Evolutionary conservation across 2,113 vertebrate genomes (phyloP).

Genomic region (Aplodontia rufa): DNA sequence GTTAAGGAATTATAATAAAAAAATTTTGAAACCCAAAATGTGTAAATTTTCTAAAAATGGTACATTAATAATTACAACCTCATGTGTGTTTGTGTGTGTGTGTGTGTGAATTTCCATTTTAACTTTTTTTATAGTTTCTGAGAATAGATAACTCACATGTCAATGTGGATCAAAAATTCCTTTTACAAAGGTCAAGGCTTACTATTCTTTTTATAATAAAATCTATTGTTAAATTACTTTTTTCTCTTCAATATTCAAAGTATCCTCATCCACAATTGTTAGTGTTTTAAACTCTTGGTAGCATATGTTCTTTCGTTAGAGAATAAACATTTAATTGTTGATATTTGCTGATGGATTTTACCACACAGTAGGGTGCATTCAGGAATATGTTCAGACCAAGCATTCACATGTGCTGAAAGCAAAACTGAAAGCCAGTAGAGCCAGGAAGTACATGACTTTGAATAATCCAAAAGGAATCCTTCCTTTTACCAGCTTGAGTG

Average conservation of each 20-base stretch:
- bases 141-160: neutral
- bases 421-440: slow-evolving; percentile 7
- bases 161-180: neutral
- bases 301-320: neutral
- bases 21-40: neutral
- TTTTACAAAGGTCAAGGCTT: neutral
- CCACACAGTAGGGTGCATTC: neutral
- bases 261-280: neutral
- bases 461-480: neutral
- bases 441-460: neutral
- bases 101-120: neutral
- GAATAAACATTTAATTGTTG: neutral
- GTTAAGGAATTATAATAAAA: neutral
- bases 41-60: neutral
- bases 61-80: neutral
- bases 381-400: neutral
- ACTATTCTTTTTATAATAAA: neutral
- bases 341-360: slow-evolving; percentile 30
- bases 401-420: slow-evolving; percentile 47
- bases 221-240: neutral
- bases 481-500: neutral
- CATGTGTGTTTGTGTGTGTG: too few species aligned
- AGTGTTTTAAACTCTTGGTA: neutral
- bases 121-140: neutral
- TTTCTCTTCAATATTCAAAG: neutral